These are phyloP conservation scores for Noturus placidus DNA, from an alignment of 2,113 vertebrate genomes.

Conservation along the genomic window DNA sequence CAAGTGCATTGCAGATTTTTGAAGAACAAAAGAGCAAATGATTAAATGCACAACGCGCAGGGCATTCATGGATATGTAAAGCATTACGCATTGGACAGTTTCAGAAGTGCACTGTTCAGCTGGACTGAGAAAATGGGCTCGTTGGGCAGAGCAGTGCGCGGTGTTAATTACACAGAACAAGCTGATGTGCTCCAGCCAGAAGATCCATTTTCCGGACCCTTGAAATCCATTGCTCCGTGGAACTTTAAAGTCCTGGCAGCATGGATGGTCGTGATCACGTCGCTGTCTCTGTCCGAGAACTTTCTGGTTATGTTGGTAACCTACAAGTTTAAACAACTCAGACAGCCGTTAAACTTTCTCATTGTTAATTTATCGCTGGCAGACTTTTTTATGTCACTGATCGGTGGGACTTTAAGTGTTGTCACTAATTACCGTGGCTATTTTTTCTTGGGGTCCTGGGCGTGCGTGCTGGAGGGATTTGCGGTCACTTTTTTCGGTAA, in stretches of 20 bases:
- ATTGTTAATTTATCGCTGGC: slow-evolving; percentile 86
- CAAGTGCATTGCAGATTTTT: neutral
- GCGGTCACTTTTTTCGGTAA: slow-evolving; percentile 90
- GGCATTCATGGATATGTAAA: neutral
- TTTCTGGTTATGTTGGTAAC: slow-evolving; percentile 86
- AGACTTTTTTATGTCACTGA: slow-evolving; percentile 84
- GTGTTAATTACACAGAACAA: slow-evolving; percentile 63
- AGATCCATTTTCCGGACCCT: slow-evolving; percentile 75
- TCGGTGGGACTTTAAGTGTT: slow-evolving; percentile 82
- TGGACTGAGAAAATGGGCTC: slow-evolving; percentile 65
- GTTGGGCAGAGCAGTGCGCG: slow-evolving; percentile 67
- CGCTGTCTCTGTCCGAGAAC: slow-evolving; percentile 82
- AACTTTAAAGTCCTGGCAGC: slow-evolving; percentile 83
- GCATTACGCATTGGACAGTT: neutral
- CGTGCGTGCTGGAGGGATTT: slow-evolving; percentile 87
- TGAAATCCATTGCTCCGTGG: slow-evolving; percentile 78
- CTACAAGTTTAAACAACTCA: slow-evolving; percentile 80
- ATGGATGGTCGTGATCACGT: slow-evolving; percentile 81
- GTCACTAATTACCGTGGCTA: slow-evolving; percentile 82
- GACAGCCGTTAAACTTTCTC: slow-evolving; percentile 85
- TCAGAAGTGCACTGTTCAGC: no score
- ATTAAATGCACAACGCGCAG: no score
- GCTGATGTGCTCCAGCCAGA: slow-evolving; percentile 44
- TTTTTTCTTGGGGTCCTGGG: slow-evolving; percentile 84
- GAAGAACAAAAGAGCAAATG: neutral